These are phyloP conservation scores for Microchirus variegatus DNA, from an alignment of 2,797 vertebrate species.

Conservation along the genomic window DNA sequence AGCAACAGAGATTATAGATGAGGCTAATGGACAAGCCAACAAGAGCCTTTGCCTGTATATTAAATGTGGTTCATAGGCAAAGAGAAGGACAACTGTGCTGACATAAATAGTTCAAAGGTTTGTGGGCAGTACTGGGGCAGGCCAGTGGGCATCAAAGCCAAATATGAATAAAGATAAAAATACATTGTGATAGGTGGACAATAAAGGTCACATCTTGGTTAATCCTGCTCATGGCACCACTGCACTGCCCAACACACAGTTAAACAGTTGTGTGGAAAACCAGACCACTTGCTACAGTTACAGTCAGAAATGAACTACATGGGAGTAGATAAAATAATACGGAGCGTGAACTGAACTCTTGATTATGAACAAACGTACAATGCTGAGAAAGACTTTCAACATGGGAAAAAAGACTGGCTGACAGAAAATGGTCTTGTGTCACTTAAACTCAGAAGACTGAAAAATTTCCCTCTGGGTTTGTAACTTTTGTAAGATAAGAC, in stretches of 20 bases:
- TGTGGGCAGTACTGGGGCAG: constrained; percentile 25
- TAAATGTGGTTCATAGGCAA: constrained; percentile 26
- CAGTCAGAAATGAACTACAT: too few relatives aligned
- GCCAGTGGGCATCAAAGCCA: constrained; percentile 21
- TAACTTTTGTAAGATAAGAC: too few relatives aligned
- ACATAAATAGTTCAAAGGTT: constrained; percentile 44
- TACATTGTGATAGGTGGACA: constrained; percentile 38
- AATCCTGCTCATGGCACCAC: neutral
- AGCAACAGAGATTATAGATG: constrained; percentile 11
- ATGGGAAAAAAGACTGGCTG: too few relatives aligned
- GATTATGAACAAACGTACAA: neutral
- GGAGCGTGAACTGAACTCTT: neutral
- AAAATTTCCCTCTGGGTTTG: too few relatives aligned
- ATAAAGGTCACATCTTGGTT: constrained; percentile 38
- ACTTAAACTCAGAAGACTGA: neutral
- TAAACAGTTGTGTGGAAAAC: too few relatives aligned
- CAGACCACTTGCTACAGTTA: too few relatives aligned
- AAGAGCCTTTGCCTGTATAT: constrained; percentile 25
- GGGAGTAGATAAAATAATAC: too few relatives aligned
- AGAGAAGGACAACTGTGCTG: too few relatives aligned
- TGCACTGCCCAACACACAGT: neutral
- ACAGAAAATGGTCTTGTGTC: too few relatives aligned
- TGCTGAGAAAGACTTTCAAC: too few relatives aligned
- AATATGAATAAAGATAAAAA: constrained; percentile 41
- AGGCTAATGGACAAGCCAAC: constrained; percentile 6